A percentile compares a stretch with the other conserved stretches of the same genome.
These are phyloP conservation scores for Mizuhopecten yessoensis DNA, from an alignment of 1,140 invertebrate genomes.

Conservation along the genomic window DNA sequence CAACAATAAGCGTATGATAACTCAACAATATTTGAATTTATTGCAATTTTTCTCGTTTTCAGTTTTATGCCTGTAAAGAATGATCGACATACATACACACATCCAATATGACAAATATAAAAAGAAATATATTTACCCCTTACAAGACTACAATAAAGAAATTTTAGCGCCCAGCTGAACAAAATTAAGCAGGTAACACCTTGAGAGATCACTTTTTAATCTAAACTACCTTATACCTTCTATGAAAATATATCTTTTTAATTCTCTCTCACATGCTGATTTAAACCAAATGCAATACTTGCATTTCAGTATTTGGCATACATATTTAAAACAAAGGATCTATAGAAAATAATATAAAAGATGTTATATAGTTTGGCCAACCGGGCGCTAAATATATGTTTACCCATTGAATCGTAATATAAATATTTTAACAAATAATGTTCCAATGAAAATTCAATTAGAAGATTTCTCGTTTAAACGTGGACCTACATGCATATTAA, in stretches of 20 bases:
- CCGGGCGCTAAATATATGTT: not conserved
- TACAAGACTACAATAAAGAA: not conserved
- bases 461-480: conserved; percentile 34
- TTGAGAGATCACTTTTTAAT: not conserved
- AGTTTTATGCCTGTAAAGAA: conserved; percentile 7
- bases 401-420: conserved; percentile 28
- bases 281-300: conserved; percentile 9
- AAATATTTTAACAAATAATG: conserved; percentile 36
- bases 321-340: not conserved
- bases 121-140: conserved; percentile 39
- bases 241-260: conserved; percentile 26
- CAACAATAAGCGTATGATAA: not conserved
- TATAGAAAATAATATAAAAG: conserved; percentile 30
- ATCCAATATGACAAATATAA: conserved; percentile 12
- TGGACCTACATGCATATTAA: not conserved
- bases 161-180: conserved; percentile 7
- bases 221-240: not conserved
- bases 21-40: conserved; percentile 36
- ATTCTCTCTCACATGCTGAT: conserved; percentile 2
- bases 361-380: not conserved
- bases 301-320: not conserved
- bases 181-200: not conserved
- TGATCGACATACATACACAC: conserved; percentile 14
- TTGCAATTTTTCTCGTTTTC: conserved; percentile 39
- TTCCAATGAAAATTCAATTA: conserved; percentile 29